phyloP scores from a whole-genome alignment of 2,888 invertebrate species.

The Melinopterus prodromus region DNA sequence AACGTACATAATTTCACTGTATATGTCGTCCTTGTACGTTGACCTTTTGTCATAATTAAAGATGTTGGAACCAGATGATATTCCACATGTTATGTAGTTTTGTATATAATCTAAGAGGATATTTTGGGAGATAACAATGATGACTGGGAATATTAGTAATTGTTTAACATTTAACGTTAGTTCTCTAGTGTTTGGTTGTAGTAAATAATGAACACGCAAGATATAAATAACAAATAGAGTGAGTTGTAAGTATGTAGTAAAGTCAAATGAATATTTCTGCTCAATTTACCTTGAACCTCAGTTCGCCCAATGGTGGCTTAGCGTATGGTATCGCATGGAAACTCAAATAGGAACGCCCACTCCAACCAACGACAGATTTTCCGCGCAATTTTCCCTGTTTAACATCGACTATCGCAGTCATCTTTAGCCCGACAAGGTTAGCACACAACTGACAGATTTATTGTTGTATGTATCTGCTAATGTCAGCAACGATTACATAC shows the following conservation, averaged over 20 bases:
- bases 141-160: too few relatives aligned
- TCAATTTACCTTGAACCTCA: conserved; percentile 55
- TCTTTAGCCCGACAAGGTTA: not conserved
- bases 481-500: not conserved
- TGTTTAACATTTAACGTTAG: too few relatives aligned
- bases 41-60: not conserved
- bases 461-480: not conserved
- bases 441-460: not conserved
- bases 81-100: not conserved
- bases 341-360: conserved; percentile 50
- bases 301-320: conserved; percentile 55
- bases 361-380: conserved; percentile 44
- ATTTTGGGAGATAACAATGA: too few relatives aligned
- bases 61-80: not conserved
- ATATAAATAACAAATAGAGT: too few relatives aligned
- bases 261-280: not conserved
- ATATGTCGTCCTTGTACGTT: not conserved
- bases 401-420: conserved; percentile 26
- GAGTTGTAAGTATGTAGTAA: not conserved
- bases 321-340: conserved; percentile 59
- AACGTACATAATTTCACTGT: not conserved
- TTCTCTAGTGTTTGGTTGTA: too few relatives aligned
- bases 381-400: conserved; percentile 51
- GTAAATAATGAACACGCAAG: too few relatives aligned
- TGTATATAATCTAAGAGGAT: not conserved